Percentiles rank a stretch among this genome's conserved stretches.
Evolutionary conservation across 2,888 invertebrate species (phyloP).

Genomic region (Rhingia campestris): DNA sequence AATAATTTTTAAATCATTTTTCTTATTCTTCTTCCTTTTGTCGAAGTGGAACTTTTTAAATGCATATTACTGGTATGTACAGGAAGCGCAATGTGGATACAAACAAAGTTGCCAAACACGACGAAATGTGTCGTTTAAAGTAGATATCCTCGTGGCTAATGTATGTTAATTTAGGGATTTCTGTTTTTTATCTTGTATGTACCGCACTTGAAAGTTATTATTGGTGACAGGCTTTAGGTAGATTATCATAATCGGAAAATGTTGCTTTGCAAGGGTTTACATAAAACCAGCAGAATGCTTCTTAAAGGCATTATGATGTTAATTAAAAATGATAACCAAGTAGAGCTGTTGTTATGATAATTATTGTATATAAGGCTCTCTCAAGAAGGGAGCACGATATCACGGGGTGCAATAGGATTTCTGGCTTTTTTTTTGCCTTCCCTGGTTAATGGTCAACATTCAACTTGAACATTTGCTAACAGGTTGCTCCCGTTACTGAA

Average conservation of each 20-base stretch:
- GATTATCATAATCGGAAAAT: neutral
- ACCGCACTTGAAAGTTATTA: neutral
- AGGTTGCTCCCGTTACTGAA: too few relatives aligned
- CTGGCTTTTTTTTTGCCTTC: too few relatives aligned
- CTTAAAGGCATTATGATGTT: too few relatives aligned
- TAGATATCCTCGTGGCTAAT: neutral
- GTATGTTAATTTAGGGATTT: neutral
- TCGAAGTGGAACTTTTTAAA: neutral
- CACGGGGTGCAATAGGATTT: too few relatives aligned
- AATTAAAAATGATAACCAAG: too few relatives aligned
- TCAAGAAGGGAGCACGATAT: too few relatives aligned
- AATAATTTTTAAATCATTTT: conserved; percentile 18
- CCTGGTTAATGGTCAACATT: too few relatives aligned
- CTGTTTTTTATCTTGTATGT: neutral
- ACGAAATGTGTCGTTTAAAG: neutral
- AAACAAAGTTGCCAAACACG: neutral
- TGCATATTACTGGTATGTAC: too few relatives aligned
- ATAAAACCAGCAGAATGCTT: neutral
- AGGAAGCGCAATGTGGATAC: too few relatives aligned
- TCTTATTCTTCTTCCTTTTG: neutral
- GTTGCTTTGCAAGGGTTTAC: neutral
- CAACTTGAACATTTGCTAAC: too few relatives aligned
- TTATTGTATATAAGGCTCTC: too few relatives aligned
- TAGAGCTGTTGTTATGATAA: too few relatives aligned
- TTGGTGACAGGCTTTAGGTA: neutral